A percentile compares a stretch with the other conserved stretches of the same genome.
phyloP scores from a whole-genome alignment of 2,113 vertebrate genomes.

The Corvus moneduloides region DNA sequence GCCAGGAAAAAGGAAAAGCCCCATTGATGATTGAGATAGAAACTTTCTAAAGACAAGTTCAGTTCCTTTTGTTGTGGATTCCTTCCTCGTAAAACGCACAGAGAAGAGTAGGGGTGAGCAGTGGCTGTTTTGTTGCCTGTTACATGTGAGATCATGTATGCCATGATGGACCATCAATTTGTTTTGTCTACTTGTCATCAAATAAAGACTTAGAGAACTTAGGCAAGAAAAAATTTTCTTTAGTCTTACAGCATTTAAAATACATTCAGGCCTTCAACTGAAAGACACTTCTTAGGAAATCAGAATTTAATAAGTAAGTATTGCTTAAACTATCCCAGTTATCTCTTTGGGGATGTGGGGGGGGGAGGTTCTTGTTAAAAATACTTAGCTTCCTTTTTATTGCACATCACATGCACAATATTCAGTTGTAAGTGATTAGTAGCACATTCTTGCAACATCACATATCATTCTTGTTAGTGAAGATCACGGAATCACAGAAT shows the following conservation, averaged over 20 bases:
- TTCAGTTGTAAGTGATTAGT: neutral
- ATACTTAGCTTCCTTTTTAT: neutral
- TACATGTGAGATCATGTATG: neutral
- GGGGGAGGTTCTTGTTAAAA: neutral
- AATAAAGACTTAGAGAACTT: neutral
- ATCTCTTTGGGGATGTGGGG: neutral
- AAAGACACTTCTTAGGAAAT: neutral
- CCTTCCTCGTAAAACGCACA: neutral
- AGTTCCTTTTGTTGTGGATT: neutral
- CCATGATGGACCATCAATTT: neutral
- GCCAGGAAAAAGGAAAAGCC: neutral
- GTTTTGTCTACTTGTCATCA: neutral
- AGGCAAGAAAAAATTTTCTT: neutral
- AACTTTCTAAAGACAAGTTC: neutral
- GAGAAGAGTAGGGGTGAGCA: neutral
- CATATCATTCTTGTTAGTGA: neutral
- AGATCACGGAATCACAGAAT: neutral
- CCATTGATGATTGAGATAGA: neutral
- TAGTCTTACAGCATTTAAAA: neutral
- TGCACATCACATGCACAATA: neutral
- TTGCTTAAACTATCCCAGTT: neutral
- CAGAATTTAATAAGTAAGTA: neutral
- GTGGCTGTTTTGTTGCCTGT: neutral
- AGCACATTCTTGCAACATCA: neutral
- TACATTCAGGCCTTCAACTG: neutral